These are phyloP conservation scores for Noctilio leporinus DNA, from an alignment of 2,113 vertebrate genomes.

Conservation along the genomic window DNA sequence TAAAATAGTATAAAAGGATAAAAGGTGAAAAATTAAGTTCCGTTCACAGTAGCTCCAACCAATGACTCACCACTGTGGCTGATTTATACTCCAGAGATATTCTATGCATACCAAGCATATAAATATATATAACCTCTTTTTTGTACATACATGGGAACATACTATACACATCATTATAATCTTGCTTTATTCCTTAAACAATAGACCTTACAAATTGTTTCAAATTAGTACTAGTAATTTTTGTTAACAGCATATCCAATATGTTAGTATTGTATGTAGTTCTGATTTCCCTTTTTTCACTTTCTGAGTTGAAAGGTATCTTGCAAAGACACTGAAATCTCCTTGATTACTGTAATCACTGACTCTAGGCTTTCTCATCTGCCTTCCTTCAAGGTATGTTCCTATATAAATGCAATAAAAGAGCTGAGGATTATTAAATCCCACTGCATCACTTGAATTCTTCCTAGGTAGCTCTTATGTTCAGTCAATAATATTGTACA, in stretches of 20 bases:
- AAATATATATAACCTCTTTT: neutral
- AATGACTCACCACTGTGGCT: neutral
- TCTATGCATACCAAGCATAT: neutral
- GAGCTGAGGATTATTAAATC: neutral
- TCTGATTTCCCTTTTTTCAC: neutral
- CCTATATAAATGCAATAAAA: neutral
- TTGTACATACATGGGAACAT: neutral
- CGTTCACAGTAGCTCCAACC: neutral
- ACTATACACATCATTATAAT: neutral
- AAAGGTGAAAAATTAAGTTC: neutral
- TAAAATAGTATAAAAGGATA: neutral
- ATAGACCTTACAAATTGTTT: neutral
- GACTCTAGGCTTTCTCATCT: neutral
- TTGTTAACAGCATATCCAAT: neutral
- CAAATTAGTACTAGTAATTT: neutral
- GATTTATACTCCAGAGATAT: neutral
- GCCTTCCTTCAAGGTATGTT: neutral
- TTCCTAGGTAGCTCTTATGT: neutral
- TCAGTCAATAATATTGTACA: neutral
- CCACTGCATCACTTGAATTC: neutral
- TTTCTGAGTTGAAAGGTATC: neutral
- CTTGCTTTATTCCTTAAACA: neutral
- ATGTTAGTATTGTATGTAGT: neutral
- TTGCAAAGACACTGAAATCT: neutral
- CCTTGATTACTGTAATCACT: neutral